A percentile compares a stretch with the other conserved stretches of the same genome.
These are phyloP conservation scores for Hyposoter dolosus DNA, from an alignment of 2,888 invertebrate genomes.

Conservation along the genomic window DNA sequence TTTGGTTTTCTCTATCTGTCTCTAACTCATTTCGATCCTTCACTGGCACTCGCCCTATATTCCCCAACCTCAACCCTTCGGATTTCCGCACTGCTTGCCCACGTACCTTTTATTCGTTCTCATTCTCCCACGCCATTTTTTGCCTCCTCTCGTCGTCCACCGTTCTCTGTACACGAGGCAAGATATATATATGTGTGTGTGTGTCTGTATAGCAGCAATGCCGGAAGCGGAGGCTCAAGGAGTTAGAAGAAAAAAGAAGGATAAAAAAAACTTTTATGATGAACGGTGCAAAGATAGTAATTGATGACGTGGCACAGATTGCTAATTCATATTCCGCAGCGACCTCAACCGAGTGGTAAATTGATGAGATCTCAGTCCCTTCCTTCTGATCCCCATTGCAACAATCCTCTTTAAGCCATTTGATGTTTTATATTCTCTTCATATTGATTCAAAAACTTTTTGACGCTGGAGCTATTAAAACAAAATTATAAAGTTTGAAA, in stretches of 20 bases:
- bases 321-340: conserved; percentile 76
- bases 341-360: conserved; percentile 47
- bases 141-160: neutral
- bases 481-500: neutral
- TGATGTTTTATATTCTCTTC: neutral
- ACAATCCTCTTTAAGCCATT: neutral
- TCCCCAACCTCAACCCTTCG: conserved; percentile 35
- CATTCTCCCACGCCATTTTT: conserved; percentile 27
- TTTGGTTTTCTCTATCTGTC: conserved; percentile 20
- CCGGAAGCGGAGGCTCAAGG: conserved; percentile 26
- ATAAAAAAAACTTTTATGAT: conserved; percentile 63
- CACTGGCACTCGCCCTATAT: conserved; percentile 33
- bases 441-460: neutral
- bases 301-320: conserved; percentile 75
- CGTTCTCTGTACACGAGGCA: neutral
- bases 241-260: conserved; percentile 23
- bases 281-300: conserved; percentile 71
- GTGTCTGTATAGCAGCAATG: neutral
- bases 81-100: conserved; percentile 37
- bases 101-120: conserved; percentile 39
- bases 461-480: neutral
- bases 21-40: conserved; percentile 19
- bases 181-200: neutral
- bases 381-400: conserved; percentile 7
- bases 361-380: conserved; percentile 68